These are phyloP conservation scores for Leptinotarsa tumamoca DNA, from an alignment of 2,888 invertebrate species.

Conservation along the genomic window DNA sequence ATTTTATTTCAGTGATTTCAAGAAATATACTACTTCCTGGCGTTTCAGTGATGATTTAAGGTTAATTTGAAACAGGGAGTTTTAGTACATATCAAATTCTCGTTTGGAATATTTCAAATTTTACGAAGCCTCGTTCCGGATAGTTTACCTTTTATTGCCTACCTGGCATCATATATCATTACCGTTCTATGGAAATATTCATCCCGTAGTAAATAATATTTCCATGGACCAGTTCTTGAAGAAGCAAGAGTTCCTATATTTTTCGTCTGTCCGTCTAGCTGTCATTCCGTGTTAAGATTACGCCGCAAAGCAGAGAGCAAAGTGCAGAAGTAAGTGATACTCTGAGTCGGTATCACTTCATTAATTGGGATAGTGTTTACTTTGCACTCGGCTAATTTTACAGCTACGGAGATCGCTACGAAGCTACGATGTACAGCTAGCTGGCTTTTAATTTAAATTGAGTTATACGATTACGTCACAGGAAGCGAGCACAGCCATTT, in stretches of 20 bases:
- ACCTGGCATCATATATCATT: not conserved
- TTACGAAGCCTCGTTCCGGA: not conserved
- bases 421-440: conserved; percentile 34
- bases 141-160: not conserved
- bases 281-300: conserved; percentile 18
- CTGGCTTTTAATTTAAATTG: conserved; percentile 40
- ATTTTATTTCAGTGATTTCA: not conserved
- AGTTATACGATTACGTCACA: conserved; percentile 39
- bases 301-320: conserved; percentile 11
- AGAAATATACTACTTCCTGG: not conserved
- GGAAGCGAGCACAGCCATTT: conserved; percentile 33
- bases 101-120: not conserved
- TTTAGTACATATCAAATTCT: not conserved
- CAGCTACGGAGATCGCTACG: conserved; percentile 28
- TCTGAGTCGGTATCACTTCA: conserved; percentile 38
- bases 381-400: conserved; percentile 40
- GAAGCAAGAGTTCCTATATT: not conserved
- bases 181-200: not conserved
- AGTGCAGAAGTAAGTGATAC: conserved; percentile 29
- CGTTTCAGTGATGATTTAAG: not conserved
- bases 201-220: too few relatives aligned
- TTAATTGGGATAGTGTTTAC: conserved; percentile 43
- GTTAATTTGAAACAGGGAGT: not conserved
- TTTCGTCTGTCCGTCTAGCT: conserved; percentile 2
- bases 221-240: too few relatives aligned